Percentiles rank a stretch among this genome's conserved stretches.
Evolutionary conservation across 2,113 vertebrate genomes (phyloP).

Genomic region (Pristiophorus japonicus): DNA sequence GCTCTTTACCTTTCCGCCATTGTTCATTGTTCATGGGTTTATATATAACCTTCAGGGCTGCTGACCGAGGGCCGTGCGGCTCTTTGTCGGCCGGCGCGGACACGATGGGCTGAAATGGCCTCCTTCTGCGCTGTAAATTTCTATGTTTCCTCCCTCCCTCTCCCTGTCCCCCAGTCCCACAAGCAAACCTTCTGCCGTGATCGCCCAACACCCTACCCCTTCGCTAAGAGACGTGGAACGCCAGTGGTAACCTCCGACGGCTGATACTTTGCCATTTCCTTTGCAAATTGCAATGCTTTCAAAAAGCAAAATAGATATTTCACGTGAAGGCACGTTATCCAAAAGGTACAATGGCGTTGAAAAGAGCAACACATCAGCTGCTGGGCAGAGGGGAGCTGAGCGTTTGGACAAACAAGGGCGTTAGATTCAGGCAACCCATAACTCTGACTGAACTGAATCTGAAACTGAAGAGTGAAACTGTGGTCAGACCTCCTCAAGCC

Average conservation of each 20-base stretch:
- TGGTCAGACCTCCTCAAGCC: background rate
- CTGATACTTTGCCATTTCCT: background rate
- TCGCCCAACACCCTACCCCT: background rate
- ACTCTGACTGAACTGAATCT: background rate
- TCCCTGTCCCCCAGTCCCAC: no score
- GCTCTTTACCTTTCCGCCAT: no score
- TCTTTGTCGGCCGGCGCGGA: no score
- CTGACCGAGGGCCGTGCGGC: no score
- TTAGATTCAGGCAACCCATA: background rate
- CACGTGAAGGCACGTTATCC: background rate
- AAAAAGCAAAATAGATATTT: background rate
- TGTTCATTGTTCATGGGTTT: no score
- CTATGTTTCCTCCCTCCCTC: no score
- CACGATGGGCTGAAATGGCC: no score
- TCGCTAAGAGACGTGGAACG: background rate
- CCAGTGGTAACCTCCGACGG: background rate
- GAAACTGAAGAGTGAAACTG: background rate
- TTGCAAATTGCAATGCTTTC: background rate
- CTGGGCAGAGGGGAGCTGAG: background rate
- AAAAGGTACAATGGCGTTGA: background rate
- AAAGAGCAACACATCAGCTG: background rate
- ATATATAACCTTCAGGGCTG: no score
- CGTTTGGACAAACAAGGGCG: background rate
- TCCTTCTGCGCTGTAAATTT: no score
- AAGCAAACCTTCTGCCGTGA: no score